These are phyloP conservation scores for Eristalis pertinax DNA, from an alignment of 2,888 invertebrate genomes.

Conservation along the genomic window DNA sequence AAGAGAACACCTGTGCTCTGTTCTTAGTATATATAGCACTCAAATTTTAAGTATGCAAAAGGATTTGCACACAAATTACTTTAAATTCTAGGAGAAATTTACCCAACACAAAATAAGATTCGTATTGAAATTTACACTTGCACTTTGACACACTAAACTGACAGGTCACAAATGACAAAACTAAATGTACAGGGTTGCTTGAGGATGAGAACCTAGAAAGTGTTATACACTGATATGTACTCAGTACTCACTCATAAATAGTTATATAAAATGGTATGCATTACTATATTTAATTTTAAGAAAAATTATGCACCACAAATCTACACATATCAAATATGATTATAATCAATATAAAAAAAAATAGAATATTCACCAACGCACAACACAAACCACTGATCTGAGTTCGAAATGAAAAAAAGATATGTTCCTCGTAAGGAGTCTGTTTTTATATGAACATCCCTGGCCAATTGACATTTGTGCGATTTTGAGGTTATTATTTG, in stretches of 20 bases:
- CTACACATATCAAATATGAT: too few species aligned
- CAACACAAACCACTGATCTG: too few species aligned
- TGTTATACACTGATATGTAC: conserved; percentile 23
- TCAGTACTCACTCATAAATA: too few species aligned
- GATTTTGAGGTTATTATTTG: conserved; percentile 53
- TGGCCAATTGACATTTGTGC: not conserved
- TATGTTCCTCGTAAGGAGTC: not conserved
- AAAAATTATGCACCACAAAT: too few species aligned
- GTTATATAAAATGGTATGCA: too few species aligned
- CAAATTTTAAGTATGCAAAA: not conserved
- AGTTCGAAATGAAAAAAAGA: too few species aligned
- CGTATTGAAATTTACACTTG: conserved; percentile 32
- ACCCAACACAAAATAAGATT: conserved; percentile 22
- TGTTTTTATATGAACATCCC: not conserved
- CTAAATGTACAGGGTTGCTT: not conserved
- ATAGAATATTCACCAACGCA: too few species aligned
- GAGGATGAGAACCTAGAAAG: not conserved
- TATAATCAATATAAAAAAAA: too few species aligned
- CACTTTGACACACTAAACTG: conserved; percentile 31
- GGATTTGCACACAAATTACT: conserved; percentile 10
- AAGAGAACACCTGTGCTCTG: not conserved
- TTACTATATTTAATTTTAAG: too few species aligned
- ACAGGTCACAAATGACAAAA: conserved; percentile 10
- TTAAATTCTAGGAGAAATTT: not conserved
- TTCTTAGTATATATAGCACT: not conserved